A percentile compares a stretch with the other conserved stretches of the same genome.
These are phyloP conservation scores for Lysandra coridon DNA, from an alignment of 2,888 invertebrate species.

Conservation along the genomic window DNA sequence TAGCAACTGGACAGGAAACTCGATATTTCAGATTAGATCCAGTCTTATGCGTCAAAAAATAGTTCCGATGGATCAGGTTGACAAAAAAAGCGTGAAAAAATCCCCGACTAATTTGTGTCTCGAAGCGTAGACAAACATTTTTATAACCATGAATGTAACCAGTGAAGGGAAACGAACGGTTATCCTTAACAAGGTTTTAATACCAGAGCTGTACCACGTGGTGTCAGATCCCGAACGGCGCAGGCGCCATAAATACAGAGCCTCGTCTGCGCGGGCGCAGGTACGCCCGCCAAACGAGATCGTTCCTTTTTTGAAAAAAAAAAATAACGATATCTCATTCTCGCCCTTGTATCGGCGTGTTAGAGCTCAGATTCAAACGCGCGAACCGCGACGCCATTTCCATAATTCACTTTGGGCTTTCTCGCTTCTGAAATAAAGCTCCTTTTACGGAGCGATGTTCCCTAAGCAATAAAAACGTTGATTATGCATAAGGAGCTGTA, in stretches of 20 bases:
- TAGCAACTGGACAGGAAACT: neutral
- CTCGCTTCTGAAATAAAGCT: constrained; percentile 77
- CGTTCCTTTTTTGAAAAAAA: constrained; percentile 70
- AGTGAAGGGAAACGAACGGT: constrained; percentile 71
- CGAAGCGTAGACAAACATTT: constrained; percentile 42
- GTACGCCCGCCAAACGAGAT: constrained; percentile 79
- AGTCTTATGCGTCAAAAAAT: neutral
- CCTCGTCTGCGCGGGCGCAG: constrained; percentile 75
- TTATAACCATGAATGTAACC: constrained; percentile 42
- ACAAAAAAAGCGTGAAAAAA: constrained; percentile 16
- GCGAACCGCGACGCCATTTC: constrained; percentile 50
- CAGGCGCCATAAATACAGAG: constrained; percentile 79
- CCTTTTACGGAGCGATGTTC: constrained; percentile 65
- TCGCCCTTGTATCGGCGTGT: constrained; percentile 47
- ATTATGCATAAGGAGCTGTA: constrained; percentile 40
- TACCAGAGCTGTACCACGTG: constrained; percentile 63
- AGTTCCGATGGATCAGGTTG: neutral
- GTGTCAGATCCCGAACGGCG: constrained; percentile 48
- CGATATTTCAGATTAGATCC: constrained; percentile 1
- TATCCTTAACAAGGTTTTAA: constrained; percentile 74
- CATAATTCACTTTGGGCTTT: constrained; percentile 78
- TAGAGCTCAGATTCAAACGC: constrained; percentile 47
- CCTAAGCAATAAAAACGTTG: constrained; percentile 39
- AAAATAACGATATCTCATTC: constrained; percentile 44
- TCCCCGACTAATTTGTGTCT: constrained; percentile 39